phyloP scores from a whole-genome alignment of 2,888 invertebrate genomes.

The Schizaphis graminum region DNA sequence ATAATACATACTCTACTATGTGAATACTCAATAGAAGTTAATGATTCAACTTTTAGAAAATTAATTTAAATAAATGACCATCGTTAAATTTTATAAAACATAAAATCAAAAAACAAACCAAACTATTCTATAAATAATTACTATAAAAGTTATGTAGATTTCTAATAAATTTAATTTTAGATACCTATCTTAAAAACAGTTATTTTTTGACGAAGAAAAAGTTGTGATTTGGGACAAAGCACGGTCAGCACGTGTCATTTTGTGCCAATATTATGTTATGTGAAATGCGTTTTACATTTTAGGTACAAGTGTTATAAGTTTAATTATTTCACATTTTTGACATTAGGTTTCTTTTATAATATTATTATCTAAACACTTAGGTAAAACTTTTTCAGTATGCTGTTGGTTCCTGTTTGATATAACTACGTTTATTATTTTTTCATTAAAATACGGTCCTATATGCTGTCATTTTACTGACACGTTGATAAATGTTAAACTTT shows the following conservation, averaged over 20 bases:
- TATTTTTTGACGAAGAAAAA: not conserved
- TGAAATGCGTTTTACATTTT: not conserved
- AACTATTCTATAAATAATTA: not conserved
- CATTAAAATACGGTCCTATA: not conserved
- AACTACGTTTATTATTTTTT: slow-evolving; percentile 2
- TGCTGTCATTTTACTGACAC: not conserved
- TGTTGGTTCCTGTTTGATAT: not conserved
- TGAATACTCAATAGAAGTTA: not conserved
- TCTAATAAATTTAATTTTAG: not conserved
- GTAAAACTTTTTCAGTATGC: too few relatives aligned
- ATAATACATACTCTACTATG: not conserved
- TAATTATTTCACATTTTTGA: not conserved
- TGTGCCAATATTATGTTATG: not conserved
- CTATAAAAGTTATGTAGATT: not conserved
- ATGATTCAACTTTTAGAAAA: not conserved
- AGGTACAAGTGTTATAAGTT: not conserved
- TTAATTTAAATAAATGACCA: not conserved
- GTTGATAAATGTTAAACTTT: slow-evolving; percentile 16
- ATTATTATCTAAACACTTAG: not conserved
- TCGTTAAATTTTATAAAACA: not conserved
- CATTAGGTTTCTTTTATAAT: not conserved
- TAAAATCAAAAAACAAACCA: not conserved
- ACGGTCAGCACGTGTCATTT: not conserved
- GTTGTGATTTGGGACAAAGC: not conserved
- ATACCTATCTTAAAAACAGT: not conserved